Evolutionary conservation across 2,888 invertebrate species (phyloP).

Genomic region (Meliscaeva auricollis): DNA sequence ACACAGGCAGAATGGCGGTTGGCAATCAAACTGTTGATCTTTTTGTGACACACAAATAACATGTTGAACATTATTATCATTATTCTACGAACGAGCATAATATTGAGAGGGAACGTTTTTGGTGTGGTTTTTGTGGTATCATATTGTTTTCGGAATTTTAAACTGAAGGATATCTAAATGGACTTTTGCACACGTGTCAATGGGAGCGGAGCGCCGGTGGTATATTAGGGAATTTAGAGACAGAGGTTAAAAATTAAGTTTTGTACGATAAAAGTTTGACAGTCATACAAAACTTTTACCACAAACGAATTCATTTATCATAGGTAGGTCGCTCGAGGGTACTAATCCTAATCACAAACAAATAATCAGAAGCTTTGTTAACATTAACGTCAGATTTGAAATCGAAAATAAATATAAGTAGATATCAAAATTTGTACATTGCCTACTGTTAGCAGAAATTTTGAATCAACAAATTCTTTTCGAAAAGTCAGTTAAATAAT

Average conservation of each 20-base stretch:
- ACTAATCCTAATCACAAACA: too few relatives aligned
- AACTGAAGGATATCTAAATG: background rate
- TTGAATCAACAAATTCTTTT: too few relatives aligned
- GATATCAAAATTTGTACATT: too few relatives aligned
- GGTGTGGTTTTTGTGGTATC: conserved; percentile 3
- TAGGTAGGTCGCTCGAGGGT: too few relatives aligned
- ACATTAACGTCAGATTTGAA: background rate
- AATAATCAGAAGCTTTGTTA: background rate
- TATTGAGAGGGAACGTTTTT: background rate
- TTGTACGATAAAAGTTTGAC: background rate
- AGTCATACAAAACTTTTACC: background rate
- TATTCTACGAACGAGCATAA: too few relatives aligned
- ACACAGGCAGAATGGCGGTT: background rate
- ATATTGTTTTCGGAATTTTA: conserved; percentile 9
- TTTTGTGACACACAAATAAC: conserved; percentile 22
- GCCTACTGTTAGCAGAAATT: too few relatives aligned
- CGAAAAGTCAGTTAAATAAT: too few relatives aligned
- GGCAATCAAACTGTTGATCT: conserved; percentile 37
- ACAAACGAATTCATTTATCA: background rate
- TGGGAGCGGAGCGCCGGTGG: too few relatives aligned
- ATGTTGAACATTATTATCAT: conserved; percentile 10
- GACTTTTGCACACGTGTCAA: background rate
- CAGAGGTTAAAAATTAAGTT: background rate
- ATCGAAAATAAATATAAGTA: too few relatives aligned
- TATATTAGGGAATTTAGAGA: too few relatives aligned